Evolutionary conservation across 35 echinoderm and acorn worm species (phyloP), one percentile per base, ranked within the genome.

Genomic region (Hemicentrotus pulcherrimus): DNA sequence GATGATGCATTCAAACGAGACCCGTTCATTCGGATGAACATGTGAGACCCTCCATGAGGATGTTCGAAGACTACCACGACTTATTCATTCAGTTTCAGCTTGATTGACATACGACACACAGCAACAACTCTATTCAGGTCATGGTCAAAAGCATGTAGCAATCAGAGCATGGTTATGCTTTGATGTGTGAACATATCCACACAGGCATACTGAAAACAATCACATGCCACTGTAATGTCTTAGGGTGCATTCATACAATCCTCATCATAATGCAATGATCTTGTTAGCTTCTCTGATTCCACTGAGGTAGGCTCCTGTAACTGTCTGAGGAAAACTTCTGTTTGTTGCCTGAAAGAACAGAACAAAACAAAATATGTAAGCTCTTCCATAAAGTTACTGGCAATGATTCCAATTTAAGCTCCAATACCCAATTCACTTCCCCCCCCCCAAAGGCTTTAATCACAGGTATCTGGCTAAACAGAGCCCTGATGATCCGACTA

Each of bases 241-340:
- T 55, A 78, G 28, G 65, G 65, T n/a, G 65, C 65, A 0, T 78
- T 78, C 65, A 78, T 78, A 78, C 65, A 78, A 55, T 55, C 65
- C 28, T 22, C 85, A 94, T 96, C 61, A 96, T 86, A 88, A 97
- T 10, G 95, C 94, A 91, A 96, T 94, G 13, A 99, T 99, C 94
- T 99, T 99, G 46, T 91, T 98, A 33, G 98, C 98, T 95, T 99
- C 97, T 71, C 98, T 95, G 61, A 99, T 96, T 22, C 98, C 98
- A 61, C 97, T 98, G 91, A 99, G 97, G 95, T 99, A 99, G 22
- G 97, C 98, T 46, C 98, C 98, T 14, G 98, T 99, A 30, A 99
- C 98, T 31, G 97, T 99, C 95, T 99, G 98, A 6, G 98, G 98
- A 86, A 99, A 99, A 46, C 97, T 97, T 92, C 98, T 41, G 88